Base-by-base conservation (phyloP, 2,113 vertebrate genomes). In the Leuciscus idus region DNA sequence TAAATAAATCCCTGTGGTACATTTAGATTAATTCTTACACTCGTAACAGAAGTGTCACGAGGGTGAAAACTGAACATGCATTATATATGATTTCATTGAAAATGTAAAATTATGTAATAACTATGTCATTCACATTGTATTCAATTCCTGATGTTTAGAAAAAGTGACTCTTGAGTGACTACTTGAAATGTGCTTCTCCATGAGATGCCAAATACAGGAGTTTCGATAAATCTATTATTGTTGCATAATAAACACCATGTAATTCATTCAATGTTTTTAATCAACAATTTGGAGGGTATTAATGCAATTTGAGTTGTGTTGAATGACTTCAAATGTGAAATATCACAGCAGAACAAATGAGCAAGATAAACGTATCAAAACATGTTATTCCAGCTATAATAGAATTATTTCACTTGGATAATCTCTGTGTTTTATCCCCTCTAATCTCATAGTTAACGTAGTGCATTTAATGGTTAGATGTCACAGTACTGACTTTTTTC, bases 181-280 rank as follows among this genome's bases (percentile, higher is more conserved):
- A n/a, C 30, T 33, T 21, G 4, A 39, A 68, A 36, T 23, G 68
- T 72, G 33, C 21, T 43, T 43, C 8, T 57, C 50, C 50, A 23
- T 33, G 50, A 57, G 50, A 78, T 78, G 19, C 30, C 36, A 46
- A 62, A 80, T 80, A 46, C 23, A 75, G 5, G 21, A 17, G 19
- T 59, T 80, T 11, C 21, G 62, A 43, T 80, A 62, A 80, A 80
- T 80, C 33, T 6, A n/a, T 74, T 59, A 36, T 79, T 79, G 55
- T 80, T 62, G 15, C 30, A 59, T 4, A 77, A 17, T 19, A 30
- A 59, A 43, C 11, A 12, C 23, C 12, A 28, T 75, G 17, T 75
- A 46, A 28, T 64, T 64, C 1, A 11, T 68, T 70, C 6, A 66
- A 17, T 19, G 5, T 70, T 17, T 70, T 70, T 70, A 30, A 70